Evolutionary conservation across 2,113 vertebrate genomes (phyloP).

Genomic region (Brienomyrus brachyistius): DNA sequence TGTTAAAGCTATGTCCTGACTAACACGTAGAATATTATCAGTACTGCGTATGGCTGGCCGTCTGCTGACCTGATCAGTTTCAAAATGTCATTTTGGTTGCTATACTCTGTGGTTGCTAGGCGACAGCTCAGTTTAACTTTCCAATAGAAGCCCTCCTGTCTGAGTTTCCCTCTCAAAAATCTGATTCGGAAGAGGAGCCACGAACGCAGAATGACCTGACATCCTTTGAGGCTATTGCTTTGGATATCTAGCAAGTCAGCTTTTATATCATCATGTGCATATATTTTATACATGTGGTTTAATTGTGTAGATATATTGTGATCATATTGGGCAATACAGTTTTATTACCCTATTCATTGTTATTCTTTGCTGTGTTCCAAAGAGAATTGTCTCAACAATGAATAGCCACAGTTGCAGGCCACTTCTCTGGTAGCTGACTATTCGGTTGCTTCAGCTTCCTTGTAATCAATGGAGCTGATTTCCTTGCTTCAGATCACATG

Average conservation of each 20-base stretch:
- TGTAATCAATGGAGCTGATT: not conserved
- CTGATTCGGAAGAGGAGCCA: not conserved
- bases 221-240: not conserved
- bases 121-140: not conserved
- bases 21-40: not conserved
- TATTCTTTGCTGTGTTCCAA: not conserved
- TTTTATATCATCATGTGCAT: not conserved
- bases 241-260: not conserved
- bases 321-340: not conserved
- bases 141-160: not conserved
- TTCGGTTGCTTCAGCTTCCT: not conserved
- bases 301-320: not conserved
- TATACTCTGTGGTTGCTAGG: conserved; percentile 12
- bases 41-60: not conserved
- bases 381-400: not conserved
- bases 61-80: conserved; percentile 11
- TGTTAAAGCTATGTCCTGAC: not conserved
- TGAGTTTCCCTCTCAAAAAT: not conserved
- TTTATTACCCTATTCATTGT: not conserved
- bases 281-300: not conserved
- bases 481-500: not conserved
- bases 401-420: not conserved
- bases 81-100: conserved; percentile 4
- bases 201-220: not conserved
- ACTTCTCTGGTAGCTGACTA: not conserved